Evolutionary conservation across 92 coral and sea anemone genomes (phyloP).

Genomic region (Bergia sp.): DNA sequence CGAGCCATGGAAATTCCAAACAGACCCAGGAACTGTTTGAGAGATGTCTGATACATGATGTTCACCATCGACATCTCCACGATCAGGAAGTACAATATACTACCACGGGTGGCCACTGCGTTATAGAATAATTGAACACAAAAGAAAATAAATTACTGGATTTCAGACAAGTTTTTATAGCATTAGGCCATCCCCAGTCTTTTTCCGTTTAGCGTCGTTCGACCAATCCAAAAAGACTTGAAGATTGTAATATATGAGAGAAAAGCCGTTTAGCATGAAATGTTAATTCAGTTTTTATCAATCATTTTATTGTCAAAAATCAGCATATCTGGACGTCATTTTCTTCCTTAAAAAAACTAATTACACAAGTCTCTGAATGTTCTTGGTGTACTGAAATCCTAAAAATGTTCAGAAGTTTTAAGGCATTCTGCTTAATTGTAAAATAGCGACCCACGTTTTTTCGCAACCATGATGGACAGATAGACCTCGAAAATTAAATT

Average conservation of each 20-base stretch:
- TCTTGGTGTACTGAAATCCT: too few relatives aligned
- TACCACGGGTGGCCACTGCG: constrained; percentile 98
- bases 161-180: background rate
- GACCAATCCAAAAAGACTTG: too few relatives aligned
- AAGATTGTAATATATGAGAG: too few relatives aligned
- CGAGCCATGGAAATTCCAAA: constrained; percentile 98
- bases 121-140: constrained; percentile 14
- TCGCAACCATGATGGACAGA: background rate
- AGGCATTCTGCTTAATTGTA: background rate
- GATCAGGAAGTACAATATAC: constrained; percentile 95
- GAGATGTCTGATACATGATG: constrained; percentile 98
- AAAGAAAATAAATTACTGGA: background rate
- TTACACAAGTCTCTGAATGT: too few relatives aligned
- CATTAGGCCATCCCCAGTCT: background rate
- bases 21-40: constrained; percentile 96
- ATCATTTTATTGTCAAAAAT: too few relatives aligned
- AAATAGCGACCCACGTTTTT: background rate
- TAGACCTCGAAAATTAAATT: background rate
- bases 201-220: too few relatives aligned
- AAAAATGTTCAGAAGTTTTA: background rate
- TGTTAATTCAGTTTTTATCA: too few relatives aligned
- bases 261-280: too few relatives aligned
- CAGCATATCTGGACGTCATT: too few relatives aligned
- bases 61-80: constrained; percentile 99
- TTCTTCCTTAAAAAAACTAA: too few relatives aligned